Evolutionary conservation across 1,140 invertebrate genomes (phyloP).

Genomic region (Conus betulinus): DNA sequence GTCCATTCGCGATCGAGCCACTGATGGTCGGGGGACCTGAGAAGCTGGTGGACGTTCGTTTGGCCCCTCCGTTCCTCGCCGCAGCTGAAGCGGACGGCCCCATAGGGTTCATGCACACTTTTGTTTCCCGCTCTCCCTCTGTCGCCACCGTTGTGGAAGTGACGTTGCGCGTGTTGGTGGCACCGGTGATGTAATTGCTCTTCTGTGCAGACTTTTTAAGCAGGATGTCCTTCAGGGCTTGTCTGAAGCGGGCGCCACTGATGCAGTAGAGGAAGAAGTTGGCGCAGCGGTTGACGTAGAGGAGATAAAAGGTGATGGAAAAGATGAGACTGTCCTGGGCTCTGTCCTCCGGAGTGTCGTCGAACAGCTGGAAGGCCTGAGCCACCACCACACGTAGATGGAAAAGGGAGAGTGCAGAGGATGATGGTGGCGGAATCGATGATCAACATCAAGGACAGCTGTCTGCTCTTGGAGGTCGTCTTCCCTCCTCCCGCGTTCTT

Average conservation of each 20-base stretch:
- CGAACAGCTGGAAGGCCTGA: constrained; percentile 33
- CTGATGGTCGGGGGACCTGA: neutral
- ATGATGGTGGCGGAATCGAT: constrained; percentile 62
- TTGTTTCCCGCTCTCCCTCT: neutral
- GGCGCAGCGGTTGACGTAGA: constrained; percentile 66
- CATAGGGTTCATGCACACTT: constrained; percentile 13
- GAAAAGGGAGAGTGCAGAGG: constrained; percentile 61
- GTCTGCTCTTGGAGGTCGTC: constrained; percentile 40
- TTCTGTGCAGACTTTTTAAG: neutral
- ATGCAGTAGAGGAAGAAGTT: constrained; percentile 68
- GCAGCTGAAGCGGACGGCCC: neutral
- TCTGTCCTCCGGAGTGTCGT: constrained; percentile 21
- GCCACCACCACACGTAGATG: constrained; percentile 44
- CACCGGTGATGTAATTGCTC: constrained; percentile 12
- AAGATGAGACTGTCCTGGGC: constrained; percentile 51
- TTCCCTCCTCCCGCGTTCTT: constrained; percentile 14
- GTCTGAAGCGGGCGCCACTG: constrained; percentile 61
- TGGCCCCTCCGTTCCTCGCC: neutral
- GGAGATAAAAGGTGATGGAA: constrained; percentile 59
- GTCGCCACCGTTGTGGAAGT: neutral
- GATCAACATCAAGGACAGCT: constrained; percentile 62
- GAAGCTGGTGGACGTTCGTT: neutral
- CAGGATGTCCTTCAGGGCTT: constrained; percentile 47
- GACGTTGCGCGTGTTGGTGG: constrained; percentile 21
- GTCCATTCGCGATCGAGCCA: neutral